A percentile compares a stretch with the other conserved stretches of the same genome.
Conservation (phyloP, 2,888 invertebrate species). For the Drosophila nr. perissopoda region DNA sequence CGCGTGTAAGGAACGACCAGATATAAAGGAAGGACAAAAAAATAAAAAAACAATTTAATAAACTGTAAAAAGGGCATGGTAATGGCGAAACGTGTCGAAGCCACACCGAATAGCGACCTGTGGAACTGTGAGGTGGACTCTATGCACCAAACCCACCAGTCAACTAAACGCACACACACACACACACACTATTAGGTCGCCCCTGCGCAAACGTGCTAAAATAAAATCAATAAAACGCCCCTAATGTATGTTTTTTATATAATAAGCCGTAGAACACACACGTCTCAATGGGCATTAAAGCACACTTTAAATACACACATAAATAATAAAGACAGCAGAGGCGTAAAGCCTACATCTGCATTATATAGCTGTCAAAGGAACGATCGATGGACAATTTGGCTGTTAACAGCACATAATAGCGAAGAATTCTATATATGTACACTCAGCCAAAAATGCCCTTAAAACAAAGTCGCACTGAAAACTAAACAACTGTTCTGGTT, state of each 20-base stretch:
- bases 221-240: slow-evolving; percentile 77
- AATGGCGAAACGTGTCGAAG: slow-evolving; percentile 72
- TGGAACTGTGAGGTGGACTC: slow-evolving; percentile 25
- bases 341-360: not conserved
- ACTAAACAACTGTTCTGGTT: not conserved
- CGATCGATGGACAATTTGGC: slow-evolving; percentile 2
- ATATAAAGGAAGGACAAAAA: slow-evolving; percentile 14
- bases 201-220: slow-evolving; percentile 62
- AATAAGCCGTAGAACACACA: slow-evolving; percentile 76
- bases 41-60: slow-evolving; percentile 75
- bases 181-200: slow-evolving; percentile 19
- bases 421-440: not conserved
- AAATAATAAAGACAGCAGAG: slow-evolving; percentile 23
- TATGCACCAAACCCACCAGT: slow-evolving; percentile 28
- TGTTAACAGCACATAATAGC: not conserved
- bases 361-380: not conserved
- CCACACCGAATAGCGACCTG: slow-evolving; percentile 50
- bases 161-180: slow-evolving; percentile 29
- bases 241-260: slow-evolving; percentile 78
- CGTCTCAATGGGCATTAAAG: slow-evolving; percentile 63
- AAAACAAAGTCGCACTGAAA: not conserved
- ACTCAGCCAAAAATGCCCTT: not conserved
- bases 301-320: slow-evolving; percentile 62
- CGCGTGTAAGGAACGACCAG: slow-evolving; percentile 7
- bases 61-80: slow-evolving; percentile 77